Conservation (phyloP, 2,888 invertebrate genomes). For the Chymomyza procnemis region DNA sequence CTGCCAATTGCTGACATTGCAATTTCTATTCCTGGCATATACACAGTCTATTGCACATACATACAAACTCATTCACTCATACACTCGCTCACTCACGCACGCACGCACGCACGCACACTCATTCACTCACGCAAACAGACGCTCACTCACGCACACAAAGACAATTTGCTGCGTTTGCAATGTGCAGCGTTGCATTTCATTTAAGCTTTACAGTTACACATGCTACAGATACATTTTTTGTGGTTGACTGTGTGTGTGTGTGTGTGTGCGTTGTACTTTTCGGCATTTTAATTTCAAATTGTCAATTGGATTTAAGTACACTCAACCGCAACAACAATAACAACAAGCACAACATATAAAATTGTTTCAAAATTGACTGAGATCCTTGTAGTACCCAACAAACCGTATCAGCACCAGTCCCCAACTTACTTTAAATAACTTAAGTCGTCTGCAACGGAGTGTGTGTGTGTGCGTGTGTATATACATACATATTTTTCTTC, state of each 20-base stretch:
- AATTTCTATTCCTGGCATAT: constrained; percentile 67
- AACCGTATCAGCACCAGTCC: background rate
- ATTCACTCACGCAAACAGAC: background rate
- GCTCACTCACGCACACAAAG: constrained; percentile 4
- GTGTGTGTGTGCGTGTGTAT: constrained; percentile 1
- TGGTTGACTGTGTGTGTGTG: constrained; percentile 32
- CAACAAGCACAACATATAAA: constrained; percentile 2
- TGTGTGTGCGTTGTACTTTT: constrained; percentile 53
- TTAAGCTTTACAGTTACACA: constrained; percentile 27
- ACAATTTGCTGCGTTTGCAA: constrained; percentile 52
- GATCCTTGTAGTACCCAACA: background rate
- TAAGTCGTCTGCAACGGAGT: constrained; percentile 18
- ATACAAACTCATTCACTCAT: constrained; percentile 27
- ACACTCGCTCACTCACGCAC: constrained; percentile 22
- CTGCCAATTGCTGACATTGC: constrained; percentile 75
- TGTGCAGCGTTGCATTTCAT: constrained; percentile 65
- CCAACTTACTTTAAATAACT: background rate
- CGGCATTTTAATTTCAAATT: constrained; percentile 72
- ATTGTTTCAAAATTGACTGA: background rate
- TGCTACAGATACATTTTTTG: constrained; percentile 28
- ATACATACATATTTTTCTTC: constrained; percentile 54
- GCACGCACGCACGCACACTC: constrained; percentile 14
- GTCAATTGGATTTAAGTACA: constrained; percentile 71
- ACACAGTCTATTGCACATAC: constrained; percentile 39
- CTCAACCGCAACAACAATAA: constrained; percentile 52